These are phyloP conservation scores for Phalangium opilio DNA, from an alignment of 2,888 invertebrate genomes.

Conservation along the genomic window DNA sequence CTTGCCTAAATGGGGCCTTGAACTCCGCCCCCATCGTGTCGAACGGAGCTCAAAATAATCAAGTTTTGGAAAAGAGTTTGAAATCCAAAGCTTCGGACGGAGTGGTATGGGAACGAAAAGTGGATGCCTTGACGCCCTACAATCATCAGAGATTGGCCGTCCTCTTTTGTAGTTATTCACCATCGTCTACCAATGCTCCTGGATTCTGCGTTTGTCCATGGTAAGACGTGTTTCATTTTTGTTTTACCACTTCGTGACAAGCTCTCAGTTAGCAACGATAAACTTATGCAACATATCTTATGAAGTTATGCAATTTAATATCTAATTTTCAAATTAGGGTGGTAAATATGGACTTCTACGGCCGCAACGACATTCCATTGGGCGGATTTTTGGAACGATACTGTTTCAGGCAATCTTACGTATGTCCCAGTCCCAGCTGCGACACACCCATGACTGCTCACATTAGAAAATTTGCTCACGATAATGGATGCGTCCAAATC, in stretches of 20 bases:
- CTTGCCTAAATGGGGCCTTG: slow-evolving; percentile 7
- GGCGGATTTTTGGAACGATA: slow-evolving; percentile 86
- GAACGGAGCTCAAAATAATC: not conserved
- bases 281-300: too few species aligned
- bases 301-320: too few species aligned
- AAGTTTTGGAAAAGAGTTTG: not conserved
- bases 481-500: slow-evolving; percentile 71
- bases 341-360: slow-evolving; percentile 88
- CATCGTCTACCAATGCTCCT: slow-evolving; percentile 57
- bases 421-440: slow-evolving; percentile 44
- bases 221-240: slow-evolving; percentile 41
- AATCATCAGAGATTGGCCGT: slow-evolving; percentile 63
- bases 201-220: slow-evolving; percentile 81
- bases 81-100: not conserved
- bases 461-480: slow-evolving; percentile 76
- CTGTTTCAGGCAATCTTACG: slow-evolving; percentile 48
- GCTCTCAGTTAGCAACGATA: too few species aligned
- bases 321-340: slow-evolving; percentile 40
- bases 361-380: slow-evolving; percentile 81
- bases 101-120: not conserved
- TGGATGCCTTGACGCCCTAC: slow-evolving; percentile 47
- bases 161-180: slow-evolving; percentile 72
- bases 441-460: slow-evolving; percentile 73
- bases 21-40: too few species aligned
- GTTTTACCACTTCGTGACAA: too few species aligned